Evolutionary conservation across 2,113 vertebrate genomes (phyloP), one percentile per base, ranked within the genome.

Genomic region (Catharus minimus): DNA sequence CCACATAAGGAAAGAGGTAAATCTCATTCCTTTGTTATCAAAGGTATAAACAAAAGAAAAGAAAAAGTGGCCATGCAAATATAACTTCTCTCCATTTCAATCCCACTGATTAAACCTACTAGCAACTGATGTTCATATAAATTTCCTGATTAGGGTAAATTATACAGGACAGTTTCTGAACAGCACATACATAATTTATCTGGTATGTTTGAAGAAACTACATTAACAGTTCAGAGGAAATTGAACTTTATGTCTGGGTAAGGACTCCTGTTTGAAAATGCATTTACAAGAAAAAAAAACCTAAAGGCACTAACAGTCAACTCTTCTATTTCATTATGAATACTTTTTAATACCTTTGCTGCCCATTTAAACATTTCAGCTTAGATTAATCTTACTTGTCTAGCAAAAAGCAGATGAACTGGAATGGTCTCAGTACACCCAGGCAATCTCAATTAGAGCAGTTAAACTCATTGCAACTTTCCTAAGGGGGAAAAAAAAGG

Each of bases 131-230:
- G 39, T 33, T 90, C 64, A 66, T 12, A 92, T 22, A 76, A 52
- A 55, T 87, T 87, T 89, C 86, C 62, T 82, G 77, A 89, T 79
- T 89, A 46, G 53, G 15, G 50, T 66, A 69, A 94, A 90, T 89
- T 82, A 90, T 41, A 85, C 12, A 90, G 30, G 36, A 67, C 86
- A 89, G 39, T 57, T 86, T 83, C 52, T 89, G 66, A 93, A 81
- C 43, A 93, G 50, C 71, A 84, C 67, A 93, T 93, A 66, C 69
- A 94, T 93, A 76, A 84, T 92, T 94, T 88, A 95, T 82, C 55
- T 73, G 39, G 69, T 65, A 79, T 3, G n/a, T 88, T 1, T 79
- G 50, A 82, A 46, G 73, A 2, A 6, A 72, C 62, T 93, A 53
- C 53, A 65, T 68, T 90, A 90, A 78, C 7, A 79, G 81, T 79